A percentile compares a stretch with the other conserved stretches of the same genome.
Conservation (phyloP, 2,797 vertebrate genomes). For the Tadarida brasiliensis region DNA sequence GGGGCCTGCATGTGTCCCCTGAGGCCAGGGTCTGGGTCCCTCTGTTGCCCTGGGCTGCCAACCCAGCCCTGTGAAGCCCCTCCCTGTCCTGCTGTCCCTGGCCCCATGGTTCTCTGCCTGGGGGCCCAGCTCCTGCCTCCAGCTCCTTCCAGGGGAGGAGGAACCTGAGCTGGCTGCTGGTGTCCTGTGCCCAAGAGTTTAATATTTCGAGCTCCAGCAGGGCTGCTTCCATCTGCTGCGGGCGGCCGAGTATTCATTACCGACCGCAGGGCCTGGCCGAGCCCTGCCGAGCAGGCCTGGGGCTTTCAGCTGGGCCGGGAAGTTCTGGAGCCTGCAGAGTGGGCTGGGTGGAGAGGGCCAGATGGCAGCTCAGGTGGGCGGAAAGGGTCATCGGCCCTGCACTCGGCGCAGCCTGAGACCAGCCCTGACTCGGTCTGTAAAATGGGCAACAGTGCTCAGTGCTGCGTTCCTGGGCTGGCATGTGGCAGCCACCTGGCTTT, state of each 20-base stretch:
- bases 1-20: background rate
- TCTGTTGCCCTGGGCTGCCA: background rate
- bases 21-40: background rate
- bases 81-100: background rate
- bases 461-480: background rate
- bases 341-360: background rate
- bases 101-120: background rate
- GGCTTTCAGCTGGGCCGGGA: fast-evolving
- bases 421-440: background rate
- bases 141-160: slow-evolving; percentile 63
- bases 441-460: background rate
- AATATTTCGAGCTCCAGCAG: slow-evolving; percentile 85
- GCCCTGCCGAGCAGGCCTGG: background rate
- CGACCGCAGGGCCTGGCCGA: background rate
- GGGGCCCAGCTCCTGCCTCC: background rate
- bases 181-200: slow-evolving; percentile 83
- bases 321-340: background rate
- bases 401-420: fast-evolving
- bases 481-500: fast-evolving
- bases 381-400: too few relatives aligned
- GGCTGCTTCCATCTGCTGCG: slow-evolving; percentile 81
- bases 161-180: slow-evolving; percentile 79
- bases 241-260: slow-evolving; percentile 83
- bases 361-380: background rate
- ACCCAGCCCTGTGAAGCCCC: background rate